Evolutionary conservation across 2,888 invertebrate species (phyloP), one percentile per base, ranked within the genome.

Genomic region (Sminthurides aquaticus): DNA sequence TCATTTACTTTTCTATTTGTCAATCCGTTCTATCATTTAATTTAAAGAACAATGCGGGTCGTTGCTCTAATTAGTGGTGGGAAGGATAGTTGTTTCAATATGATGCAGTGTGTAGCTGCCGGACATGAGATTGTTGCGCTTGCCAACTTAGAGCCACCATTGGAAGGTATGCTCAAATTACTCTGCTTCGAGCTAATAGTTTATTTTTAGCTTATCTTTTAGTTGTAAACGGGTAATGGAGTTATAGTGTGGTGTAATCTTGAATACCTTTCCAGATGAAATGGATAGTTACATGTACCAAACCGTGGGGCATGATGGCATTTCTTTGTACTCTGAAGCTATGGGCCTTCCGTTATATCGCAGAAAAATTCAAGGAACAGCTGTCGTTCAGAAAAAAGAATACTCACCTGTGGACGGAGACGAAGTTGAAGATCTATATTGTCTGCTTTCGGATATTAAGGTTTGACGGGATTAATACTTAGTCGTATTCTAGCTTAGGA

Each of bases 261-360:
- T 34, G 5, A n/a, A 27, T 25, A 11, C 5, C 54, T 49, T 24
- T 80, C 49, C 78, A 88, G 90, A 90, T 84, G 96, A 96, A 79
- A 78, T 94, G 76, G 96, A 97, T 80, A 95, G 95, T 78, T 98
- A 91, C 78, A 99, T 99, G 99, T 99, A 97, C 79, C 99, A 99
- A 83, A 96, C 96, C 60, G 98, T 99, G 63, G 99, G 98, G 0
- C 92, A 95, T 78, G 91, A 96, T 82, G 94, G 92, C 22, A 88
- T 99, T 71, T 87, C 88, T 71, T 82, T 90, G 72, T 91, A 96
- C 78, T 91, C 95, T 27, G 89, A 93, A 79, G 97, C 99, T 1
- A 90, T 97, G 88, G 90, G 85, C 2, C 79, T 99, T 66, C 98
- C 98, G 0, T 80, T 99, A 59, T 98, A 89, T 79, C 84, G 92